phyloP scores from a whole-genome alignment of 1,140 invertebrate species.

The Chionoecetes opilio region DNA sequence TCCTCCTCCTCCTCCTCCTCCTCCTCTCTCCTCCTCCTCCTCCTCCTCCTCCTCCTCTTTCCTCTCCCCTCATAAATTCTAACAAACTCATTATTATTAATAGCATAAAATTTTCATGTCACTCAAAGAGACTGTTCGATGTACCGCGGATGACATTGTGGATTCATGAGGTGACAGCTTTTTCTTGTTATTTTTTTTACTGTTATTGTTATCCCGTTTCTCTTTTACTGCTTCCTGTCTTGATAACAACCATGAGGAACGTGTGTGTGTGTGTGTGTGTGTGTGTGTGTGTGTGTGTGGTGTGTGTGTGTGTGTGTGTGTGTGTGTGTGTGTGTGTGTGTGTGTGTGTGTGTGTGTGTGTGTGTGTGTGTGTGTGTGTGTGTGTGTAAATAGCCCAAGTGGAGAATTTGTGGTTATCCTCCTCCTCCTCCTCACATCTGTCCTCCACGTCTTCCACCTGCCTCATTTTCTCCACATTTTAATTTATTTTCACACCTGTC shows the following conservation, averaged over 20 bases:
- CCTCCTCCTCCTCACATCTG: background rate
- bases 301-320: slow-evolving; percentile 2
- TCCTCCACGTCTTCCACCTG: background rate
- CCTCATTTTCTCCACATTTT: too few relatives aligned
- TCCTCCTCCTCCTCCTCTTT: background rate
- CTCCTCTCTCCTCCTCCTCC: background rate
- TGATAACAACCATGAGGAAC: background rate
- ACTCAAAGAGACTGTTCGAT: background rate
- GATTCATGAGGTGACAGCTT: background rate
- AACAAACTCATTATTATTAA: slow-evolving; percentile 17
- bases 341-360: slow-evolving; percentile 27
- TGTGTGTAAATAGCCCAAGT: background rate
- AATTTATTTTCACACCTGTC: too few relatives aligned
- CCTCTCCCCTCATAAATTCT: background rate
- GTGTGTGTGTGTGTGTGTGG: slow-evolving; percentile 25
- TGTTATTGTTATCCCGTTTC: background rate
- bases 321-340: background rate
- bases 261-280: background rate
- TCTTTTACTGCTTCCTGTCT: background rate
- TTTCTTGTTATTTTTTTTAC: background rate
- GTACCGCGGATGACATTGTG: background rate
- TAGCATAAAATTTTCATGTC: background rate
- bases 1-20: slow-evolving; percentile 40
- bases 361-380: slow-evolving; percentile 27
- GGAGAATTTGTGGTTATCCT: background rate